Base-by-base conservation (phyloP, 1,140 invertebrate species). In the Neodiprion lecontei region DNA sequence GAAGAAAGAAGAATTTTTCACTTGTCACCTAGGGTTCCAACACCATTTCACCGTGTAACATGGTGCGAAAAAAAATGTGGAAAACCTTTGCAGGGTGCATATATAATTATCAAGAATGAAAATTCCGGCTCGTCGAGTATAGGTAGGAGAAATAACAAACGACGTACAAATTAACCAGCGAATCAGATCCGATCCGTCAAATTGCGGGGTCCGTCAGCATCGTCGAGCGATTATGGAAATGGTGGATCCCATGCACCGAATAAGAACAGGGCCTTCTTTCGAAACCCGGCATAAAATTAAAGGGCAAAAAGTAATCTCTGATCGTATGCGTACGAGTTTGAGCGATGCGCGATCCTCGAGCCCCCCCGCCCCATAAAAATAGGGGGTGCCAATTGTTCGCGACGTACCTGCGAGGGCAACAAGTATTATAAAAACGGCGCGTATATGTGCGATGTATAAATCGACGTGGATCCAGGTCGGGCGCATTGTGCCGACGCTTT, bases 401-500 rank as follows among this genome's bases (percentile, higher is more conserved):
- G 66, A 72, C 40, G 67, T 21, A 47, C 21, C 40, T 69, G 67
- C 14, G 17, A 21, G 40, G 7, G 53, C 5, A 17, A 1, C 4
- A 61, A 61, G n/a, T 7, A 61, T 14, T 7, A 61, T 14, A 61
- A 61, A 61, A 61, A 61, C 11, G n/a, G 11, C 53, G 53, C 4
- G n/a, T 17, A 61, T 17, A 17, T 17, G 53, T 9, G n/a, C 9
- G 9, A 61, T 61, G 5, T 21, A 61, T 61, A 61, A 61, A 61
- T 61, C 53, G 5, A 17, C 53, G 77, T 75, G 76, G 77, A 81
- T 80, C 74, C 77, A 69, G 79, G 75, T 81, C 76, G 78, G 70
- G 72, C 61, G 77, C 76, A 81, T 83, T 78, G 76, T 81, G 61
- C 70, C 21, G 9, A 50, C 1, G 11, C 50, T 82, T 82, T 82